Conservation (phyloP, 2,113 vertebrate species). For the Rhinolophus sinicus region DNA sequence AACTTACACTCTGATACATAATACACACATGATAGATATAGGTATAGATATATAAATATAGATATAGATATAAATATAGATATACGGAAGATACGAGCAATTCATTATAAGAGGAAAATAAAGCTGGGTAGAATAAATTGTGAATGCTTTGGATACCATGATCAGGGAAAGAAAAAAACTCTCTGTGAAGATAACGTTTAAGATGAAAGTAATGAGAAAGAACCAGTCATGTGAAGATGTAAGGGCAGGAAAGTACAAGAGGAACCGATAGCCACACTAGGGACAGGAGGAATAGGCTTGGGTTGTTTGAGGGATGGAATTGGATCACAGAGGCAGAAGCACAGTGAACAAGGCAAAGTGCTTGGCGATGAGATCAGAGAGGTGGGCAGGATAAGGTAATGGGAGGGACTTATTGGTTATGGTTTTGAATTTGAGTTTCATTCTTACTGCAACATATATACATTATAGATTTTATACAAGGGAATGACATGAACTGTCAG, state of each 20-base stretch:
- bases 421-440: conserved; percentile 11
- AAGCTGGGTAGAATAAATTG: neutral
- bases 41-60: too few relatives aligned
- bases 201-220: neutral
- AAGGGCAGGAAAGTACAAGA: neutral
- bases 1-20: neutral
- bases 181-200: neutral
- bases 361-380: neutral
- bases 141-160: neutral
- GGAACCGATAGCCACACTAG: neutral
- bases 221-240: neutral
- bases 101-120: neutral
- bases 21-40: neutral
- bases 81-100: neutral
- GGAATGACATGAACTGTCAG: neutral
- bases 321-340: neutral
- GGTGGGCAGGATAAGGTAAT: neutral
- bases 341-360: neutral
- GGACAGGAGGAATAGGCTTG: neutral
- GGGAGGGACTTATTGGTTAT: neutral
- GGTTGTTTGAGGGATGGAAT: neutral
- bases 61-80: too few relatives aligned
- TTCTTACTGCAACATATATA: neutral
- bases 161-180: neutral
- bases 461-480: neutral